Percentiles rank a stretch among this genome's conserved stretches.
phyloP scores from a whole-genome alignment of 2,888 invertebrate genomes.

The Drosophila macrothrix region DNA sequence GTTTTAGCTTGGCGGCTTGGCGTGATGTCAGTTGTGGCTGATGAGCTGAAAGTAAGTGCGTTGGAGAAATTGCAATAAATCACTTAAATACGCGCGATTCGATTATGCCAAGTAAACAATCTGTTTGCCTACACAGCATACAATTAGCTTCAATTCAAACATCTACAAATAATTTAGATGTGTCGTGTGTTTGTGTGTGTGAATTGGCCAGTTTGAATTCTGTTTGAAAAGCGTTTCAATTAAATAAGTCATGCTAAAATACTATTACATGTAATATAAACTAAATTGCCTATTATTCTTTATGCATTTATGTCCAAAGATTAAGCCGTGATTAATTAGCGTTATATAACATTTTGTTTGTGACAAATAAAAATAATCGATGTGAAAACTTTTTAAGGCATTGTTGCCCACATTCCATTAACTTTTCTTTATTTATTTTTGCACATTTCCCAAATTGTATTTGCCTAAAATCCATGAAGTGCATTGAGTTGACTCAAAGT shows the following conservation, averaged over 20 bases:
- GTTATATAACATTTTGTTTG: neutral
- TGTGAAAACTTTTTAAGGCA: neutral
- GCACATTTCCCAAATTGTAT: neutral
- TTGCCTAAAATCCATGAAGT: neutral
- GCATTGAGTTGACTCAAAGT: neutral
- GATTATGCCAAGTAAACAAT: conserved; percentile 30
- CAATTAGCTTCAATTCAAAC: conserved; percentile 11
- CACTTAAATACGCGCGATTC: conserved; percentile 33
- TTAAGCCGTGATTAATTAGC: neutral
- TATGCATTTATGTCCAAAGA: neutral
- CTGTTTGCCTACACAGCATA: conserved; percentile 5
- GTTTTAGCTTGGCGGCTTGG: conserved; percentile 16
- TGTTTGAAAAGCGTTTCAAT: neutral
- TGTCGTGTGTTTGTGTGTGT: neutral
- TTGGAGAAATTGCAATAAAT: conserved; percentile 55
- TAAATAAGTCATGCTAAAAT: neutral
- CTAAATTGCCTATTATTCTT: neutral
- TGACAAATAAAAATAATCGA: neutral
- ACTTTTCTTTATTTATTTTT: neutral
- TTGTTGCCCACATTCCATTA: neutral
- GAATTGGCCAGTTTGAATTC: neutral
- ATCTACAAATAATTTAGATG: neutral
- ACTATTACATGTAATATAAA: neutral
- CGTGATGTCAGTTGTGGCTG: conserved; percentile 51
- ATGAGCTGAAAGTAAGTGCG: conserved; percentile 49